Percentiles rank a stretch among this genome's conserved stretches.
Evolutionary conservation across 2,888 invertebrate species (phyloP).

Genomic region (Automeris io): DNA sequence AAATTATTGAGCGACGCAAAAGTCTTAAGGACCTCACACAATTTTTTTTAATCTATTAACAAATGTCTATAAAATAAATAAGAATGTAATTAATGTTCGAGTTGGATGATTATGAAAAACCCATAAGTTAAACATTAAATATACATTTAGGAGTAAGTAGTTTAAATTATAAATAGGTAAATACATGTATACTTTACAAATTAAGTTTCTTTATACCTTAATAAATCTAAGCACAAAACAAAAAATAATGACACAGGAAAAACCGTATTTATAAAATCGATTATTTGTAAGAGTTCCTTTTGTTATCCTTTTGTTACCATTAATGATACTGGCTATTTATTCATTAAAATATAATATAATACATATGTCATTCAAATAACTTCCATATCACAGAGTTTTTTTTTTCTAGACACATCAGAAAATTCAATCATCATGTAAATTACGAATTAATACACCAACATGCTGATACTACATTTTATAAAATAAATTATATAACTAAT

Average conservation of each 20-base stretch:
- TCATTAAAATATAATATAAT: conserved; percentile 24
- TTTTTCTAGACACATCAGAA: too few species aligned
- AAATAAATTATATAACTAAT: too few species aligned
- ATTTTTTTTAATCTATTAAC: conserved; percentile 5
- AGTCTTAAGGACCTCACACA: conserved; percentile 9
- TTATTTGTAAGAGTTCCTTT: too few species aligned
- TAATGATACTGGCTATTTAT: conserved; percentile 38
- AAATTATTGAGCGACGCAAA: conserved; percentile 20
- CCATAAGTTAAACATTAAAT: neutral
- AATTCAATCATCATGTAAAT: too few species aligned
- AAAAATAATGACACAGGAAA: conserved; percentile 20
- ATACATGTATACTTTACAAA: too few species aligned
- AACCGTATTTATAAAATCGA: conserved; percentile 26
- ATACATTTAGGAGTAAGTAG: conserved; percentile 1
- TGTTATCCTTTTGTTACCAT: too few species aligned
- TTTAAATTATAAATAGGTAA: too few species aligned
- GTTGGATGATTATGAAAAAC: neutral
- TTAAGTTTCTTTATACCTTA: too few species aligned
- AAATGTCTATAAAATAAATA: conserved; percentile 7
- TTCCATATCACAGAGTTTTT: too few species aligned
- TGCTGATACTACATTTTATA: too few species aligned
- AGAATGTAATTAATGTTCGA: neutral
- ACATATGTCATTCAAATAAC: too few species aligned
- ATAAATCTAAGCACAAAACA: conserved; percentile 6
- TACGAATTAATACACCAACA: too few species aligned